phyloP scores from a whole-genome alignment of 2,113 vertebrate genomes.

The Henicopernis longicauda region DNA sequence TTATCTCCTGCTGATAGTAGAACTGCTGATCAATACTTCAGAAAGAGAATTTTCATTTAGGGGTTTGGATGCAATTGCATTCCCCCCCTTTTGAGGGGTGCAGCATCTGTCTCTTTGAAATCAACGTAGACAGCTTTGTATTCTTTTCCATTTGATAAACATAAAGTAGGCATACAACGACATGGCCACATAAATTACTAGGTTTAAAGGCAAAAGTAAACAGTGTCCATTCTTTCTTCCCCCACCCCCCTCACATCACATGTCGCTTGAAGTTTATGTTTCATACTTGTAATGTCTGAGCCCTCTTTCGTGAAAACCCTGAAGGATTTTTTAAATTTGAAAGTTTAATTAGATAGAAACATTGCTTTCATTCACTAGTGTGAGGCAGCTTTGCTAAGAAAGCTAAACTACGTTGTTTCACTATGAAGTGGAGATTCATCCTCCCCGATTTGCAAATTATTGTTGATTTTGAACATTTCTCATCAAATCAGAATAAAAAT shows the following conservation, averaged over 20 bases:
- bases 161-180: background rate
- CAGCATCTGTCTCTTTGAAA: background rate
- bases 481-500: background rate
- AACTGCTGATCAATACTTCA: background rate
- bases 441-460: background rate
- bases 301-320: background rate
- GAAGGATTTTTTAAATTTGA: background rate
- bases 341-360: background rate
- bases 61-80: background rate
- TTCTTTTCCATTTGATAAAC: background rate
- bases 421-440: background rate
- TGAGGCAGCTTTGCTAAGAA: background rate
- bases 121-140: background rate
- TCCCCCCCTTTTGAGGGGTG: background rate
- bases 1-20: background rate
- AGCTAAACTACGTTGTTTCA: background rate
- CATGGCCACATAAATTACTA: background rate
- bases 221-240: background rate
- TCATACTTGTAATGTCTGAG: background rate
- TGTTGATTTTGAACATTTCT: background rate
- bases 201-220: background rate
- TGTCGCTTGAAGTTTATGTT: background rate
- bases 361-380: background rate
- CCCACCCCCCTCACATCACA: too few species aligned
- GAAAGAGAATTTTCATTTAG: background rate